Conservation (phyloP, 1,140 invertebrate genomes). For the Planococcus citri region DNA sequence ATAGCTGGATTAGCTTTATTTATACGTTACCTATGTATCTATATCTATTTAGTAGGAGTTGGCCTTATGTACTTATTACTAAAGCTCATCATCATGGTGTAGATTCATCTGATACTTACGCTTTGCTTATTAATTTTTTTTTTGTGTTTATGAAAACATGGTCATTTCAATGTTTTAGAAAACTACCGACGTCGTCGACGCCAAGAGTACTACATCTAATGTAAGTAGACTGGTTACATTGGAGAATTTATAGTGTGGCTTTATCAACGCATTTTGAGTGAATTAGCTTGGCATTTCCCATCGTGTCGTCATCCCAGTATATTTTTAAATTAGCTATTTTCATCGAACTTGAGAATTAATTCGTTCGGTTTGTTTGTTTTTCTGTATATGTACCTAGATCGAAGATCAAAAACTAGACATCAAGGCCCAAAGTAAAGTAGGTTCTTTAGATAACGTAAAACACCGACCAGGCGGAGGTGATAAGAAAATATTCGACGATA, state of each 20-base stretch:
- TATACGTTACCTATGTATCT: too few relatives aligned
- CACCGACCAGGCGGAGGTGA: constrained; percentile 88
- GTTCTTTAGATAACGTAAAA: constrained; percentile 85
- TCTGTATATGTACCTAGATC: too few relatives aligned
- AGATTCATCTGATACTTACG: background rate
- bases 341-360: too few relatives aligned
- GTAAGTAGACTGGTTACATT: background rate
- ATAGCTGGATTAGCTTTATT: too few relatives aligned
- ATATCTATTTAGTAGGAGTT: too few relatives aligned
- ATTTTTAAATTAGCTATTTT: background rate
- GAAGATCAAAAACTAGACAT: constrained; percentile 74
- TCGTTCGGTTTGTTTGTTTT: constrained; percentile 17
- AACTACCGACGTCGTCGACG: background rate
- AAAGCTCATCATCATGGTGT: too few relatives aligned
- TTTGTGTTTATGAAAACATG: background rate
- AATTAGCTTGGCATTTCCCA: background rate
- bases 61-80: too few relatives aligned
- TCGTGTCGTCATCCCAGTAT: too few relatives aligned
- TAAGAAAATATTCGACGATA: constrained; percentile 86
- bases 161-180: background rate
- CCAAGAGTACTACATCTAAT: background rate
- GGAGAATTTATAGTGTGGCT: background rate
- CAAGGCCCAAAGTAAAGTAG: constrained; percentile 75
- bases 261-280: background rate
- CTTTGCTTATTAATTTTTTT: constrained; percentile 3